Percentiles rank a stretch among this genome's conserved stretches.
phyloP scores from a whole-genome alignment of 2,797 vertebrate genomes.

The Tenualosa ilisha region DNA sequence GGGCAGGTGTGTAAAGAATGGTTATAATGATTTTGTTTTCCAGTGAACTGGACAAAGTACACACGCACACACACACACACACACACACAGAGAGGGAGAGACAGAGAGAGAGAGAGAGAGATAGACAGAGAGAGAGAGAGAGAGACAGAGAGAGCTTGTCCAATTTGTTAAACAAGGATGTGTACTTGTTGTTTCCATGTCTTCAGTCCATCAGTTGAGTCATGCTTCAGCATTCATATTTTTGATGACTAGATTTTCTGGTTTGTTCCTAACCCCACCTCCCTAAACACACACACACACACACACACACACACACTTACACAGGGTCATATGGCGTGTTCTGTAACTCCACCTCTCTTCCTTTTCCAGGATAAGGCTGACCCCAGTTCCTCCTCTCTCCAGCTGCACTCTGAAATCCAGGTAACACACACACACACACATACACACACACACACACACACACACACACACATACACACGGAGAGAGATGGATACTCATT shows the following conservation, averaged over 20 bases:
- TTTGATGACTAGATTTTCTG: neutral
- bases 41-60: neutral
- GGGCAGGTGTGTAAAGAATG: neutral
- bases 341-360: slow-evolving; percentile 31
- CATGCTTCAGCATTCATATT: neutral
- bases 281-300: neutral
- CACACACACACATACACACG: slow-evolving; percentile 27
- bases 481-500: too few relatives aligned
- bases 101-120: too few relatives aligned
- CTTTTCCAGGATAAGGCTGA: slow-evolving; percentile 89
- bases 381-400: slow-evolving; percentile 82
- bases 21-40: neutral
- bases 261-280: neutral
- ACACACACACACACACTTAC: slow-evolving; percentile 17
- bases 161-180: neutral
- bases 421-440: slow-evolving; percentile 66
- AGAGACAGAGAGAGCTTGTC: neutral
- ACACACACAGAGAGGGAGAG: slow-evolving; percentile 11
- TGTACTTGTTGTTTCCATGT: neutral
- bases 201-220: neutral
- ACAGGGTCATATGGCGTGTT: slow-evolving; percentile 18
- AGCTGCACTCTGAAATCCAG: slow-evolving; percentile 92
- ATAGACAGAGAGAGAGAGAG: too few relatives aligned
- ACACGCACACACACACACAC: neutral
- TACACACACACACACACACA: slow-evolving; percentile 32